Base-by-base conservation (phyloP, 1,140 invertebrate species). In the Drosophila gunungcola region DNA sequence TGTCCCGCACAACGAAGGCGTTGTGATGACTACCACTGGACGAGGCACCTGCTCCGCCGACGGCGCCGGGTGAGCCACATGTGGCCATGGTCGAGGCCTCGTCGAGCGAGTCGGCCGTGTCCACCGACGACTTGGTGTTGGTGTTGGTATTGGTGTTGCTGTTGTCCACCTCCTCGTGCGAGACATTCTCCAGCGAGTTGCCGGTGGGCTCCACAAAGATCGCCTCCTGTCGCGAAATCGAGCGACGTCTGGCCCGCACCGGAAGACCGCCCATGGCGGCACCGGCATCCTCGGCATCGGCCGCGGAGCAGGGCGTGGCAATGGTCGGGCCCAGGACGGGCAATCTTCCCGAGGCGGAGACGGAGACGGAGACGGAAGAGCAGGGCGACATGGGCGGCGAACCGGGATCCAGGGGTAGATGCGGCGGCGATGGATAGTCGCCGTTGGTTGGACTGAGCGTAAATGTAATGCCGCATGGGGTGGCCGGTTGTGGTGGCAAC, bases 141-240 rank as follows among this genome's bases (percentile, higher is more conserved):
- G 41, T 72, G 45, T 41, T 68, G 16, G 1, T 73, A 27, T 51
- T 73, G 46, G 25, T 72, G 13, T 94, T 72, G 39, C 45, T 72
- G 45, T 41, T 68, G 16, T 95, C 94, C n/a, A 95, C 94, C n/a
- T 94, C 93, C 52, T 93, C 94, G 63, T 94, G 93, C 0, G 93
- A 93, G 3, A 95, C 94, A 76, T 95, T 95, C 80, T 95, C 95
- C 51, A 95, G 88, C 3, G 95, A 95, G 72, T 93, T 95, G n/a
- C 95, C 94, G 0, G 94, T 95, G 2, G 95, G 94, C 80, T 96
- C 95, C 9, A 95, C 93, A 48, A 96, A 96, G 74, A 96, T 96
- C 0, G 96, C 96, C 89, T 97, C 96, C 89, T 97, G 96, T 6
- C 96, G 93, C 42, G 96, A 95, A 34, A 95, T 95, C 1, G 95